phyloP scores from a whole-genome alignment of 2,113 vertebrate genomes.

The Aegypius monachus region DNA sequence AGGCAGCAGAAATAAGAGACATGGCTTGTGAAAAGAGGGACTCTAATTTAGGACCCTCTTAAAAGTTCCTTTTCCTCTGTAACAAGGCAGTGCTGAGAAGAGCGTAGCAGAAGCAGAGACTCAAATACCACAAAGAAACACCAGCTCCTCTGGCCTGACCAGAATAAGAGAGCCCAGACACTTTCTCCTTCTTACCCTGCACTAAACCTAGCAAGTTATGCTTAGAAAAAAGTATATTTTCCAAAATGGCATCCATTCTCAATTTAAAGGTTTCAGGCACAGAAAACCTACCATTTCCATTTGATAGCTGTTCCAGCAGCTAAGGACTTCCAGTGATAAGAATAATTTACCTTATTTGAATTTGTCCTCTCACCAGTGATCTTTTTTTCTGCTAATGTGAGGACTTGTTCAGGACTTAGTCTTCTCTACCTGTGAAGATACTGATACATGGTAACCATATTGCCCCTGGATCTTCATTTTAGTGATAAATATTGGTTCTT shows the following conservation, averaged over 20 bases:
- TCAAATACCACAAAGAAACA: neutral
- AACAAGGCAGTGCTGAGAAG: neutral
- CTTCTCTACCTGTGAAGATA: neutral
- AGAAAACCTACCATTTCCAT: neutral
- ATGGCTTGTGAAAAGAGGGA: neutral
- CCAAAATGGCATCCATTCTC: neutral
- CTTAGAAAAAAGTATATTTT: neutral
- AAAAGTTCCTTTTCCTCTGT: neutral
- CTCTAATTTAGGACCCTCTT: neutral
- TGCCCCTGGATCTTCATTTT: neutral
- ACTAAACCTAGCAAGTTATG: neutral
- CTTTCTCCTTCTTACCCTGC: neutral
- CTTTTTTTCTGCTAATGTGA: neutral
- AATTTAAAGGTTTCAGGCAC: neutral
- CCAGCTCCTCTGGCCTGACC: neutral
- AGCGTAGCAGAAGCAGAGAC: neutral
- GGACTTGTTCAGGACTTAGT: neutral
- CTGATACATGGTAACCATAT: accelerated
- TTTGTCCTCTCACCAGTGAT: neutral
- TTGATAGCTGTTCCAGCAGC: neutral
- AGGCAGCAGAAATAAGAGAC: neutral
- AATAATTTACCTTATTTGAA: neutral
- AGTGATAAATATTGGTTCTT: neutral
- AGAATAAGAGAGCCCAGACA: neutral
- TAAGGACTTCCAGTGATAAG: neutral